Conservation (phyloP, 1,140 invertebrate genomes). For the Drosophila carrolli region DNA sequence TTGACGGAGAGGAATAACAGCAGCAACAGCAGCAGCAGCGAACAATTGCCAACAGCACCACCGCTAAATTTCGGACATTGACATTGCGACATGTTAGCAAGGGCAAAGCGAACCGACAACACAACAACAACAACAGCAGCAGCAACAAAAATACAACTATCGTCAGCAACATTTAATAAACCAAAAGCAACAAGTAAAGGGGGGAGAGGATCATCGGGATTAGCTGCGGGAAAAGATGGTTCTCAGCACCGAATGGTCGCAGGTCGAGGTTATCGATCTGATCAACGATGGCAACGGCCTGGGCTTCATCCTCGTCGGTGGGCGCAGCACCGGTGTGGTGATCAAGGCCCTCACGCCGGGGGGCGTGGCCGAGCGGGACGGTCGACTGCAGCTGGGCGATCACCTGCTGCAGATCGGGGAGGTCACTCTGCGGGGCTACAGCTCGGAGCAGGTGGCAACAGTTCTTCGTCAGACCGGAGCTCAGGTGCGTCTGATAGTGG, state of each 20-base stretch:
- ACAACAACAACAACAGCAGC: constrained; percentile 19
- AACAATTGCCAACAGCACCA: constrained; percentile 60
- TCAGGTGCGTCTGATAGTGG: constrained; percentile 95
- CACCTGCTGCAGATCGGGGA: constrained; percentile 97
- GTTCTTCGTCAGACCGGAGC: constrained; percentile 95
- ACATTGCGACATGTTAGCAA: constrained; percentile 67
- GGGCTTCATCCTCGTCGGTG: constrained; percentile 97
- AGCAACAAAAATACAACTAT: constrained; percentile 20
- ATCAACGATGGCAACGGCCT: constrained; percentile 92
- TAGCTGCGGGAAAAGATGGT: constrained; percentile 85
- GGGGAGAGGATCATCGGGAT: neutral
- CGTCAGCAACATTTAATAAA: constrained; percentile 13
- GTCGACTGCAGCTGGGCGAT: constrained; percentile 94
- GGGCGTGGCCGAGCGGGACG: constrained; percentile 95
- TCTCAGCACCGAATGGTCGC: constrained; percentile 95
- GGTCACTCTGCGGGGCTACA: constrained; percentile 95
- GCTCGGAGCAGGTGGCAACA: constrained; percentile 96
- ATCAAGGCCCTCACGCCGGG: constrained; percentile 96
- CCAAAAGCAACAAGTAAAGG: neutral
- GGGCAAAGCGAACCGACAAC: neutral
- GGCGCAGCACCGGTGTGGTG: constrained; percentile 97
- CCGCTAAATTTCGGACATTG: constrained; percentile 33
- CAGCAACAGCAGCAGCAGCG: neutral
- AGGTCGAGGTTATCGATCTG: constrained; percentile 95
- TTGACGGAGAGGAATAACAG: constrained; percentile 18